A percentile compares a stretch with the other conserved stretches of the same genome.
These are phyloP conservation scores for Solenopsis invicta DNA, from an alignment of 1,140 invertebrate genomes.

Conservation along the genomic window DNA sequence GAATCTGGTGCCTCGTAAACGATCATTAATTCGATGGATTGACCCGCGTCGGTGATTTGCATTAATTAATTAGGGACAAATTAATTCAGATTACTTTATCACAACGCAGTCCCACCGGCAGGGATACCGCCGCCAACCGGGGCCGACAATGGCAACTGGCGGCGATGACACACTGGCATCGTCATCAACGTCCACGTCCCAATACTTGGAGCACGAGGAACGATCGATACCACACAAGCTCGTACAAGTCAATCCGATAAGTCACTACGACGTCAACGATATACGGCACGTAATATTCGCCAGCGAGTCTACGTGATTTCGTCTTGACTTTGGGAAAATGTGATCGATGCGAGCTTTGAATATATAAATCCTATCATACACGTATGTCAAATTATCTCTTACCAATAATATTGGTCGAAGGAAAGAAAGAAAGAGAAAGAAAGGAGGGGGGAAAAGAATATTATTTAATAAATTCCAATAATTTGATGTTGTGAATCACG, in stretches of 20 bases:
- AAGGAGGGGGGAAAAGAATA: not conserved
- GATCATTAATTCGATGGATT: slow-evolving; percentile 67
- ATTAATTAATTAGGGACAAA: slow-evolving; percentile 76
- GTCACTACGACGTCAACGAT: slow-evolving; percentile 63
- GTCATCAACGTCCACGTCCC: slow-evolving; percentile 66
- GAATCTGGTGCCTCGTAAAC: slow-evolving; percentile 64
- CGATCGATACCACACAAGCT: slow-evolving; percentile 66
- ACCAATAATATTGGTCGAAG: not conserved
- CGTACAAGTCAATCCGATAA: slow-evolving; percentile 74
- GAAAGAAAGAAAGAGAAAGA: not conserved
- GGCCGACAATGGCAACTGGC: slow-evolving; percentile 58
- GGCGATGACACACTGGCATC: slow-evolving; percentile 54
- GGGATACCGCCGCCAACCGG: slow-evolving; percentile 46
- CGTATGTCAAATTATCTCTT: slow-evolving; percentile 17
- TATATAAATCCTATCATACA: not conserved
- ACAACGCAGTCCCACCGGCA: slow-evolving; percentile 50
- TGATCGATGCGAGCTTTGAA: not conserved
- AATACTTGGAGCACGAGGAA: slow-evolving; percentile 59
- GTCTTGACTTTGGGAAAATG: slow-evolving; percentile 11
- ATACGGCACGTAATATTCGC: slow-evolving; percentile 41
- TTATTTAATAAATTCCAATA: not conserved
- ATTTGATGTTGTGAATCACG: not conserved
- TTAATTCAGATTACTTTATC: slow-evolving; percentile 80
- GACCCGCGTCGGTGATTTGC: slow-evolving; percentile 66
- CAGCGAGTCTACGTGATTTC: slow-evolving; percentile 25